A percentile compares a stretch with the other conserved stretches of the same genome.
Conservation (phyloP, 1,140 invertebrate genomes). For the Pseudachorutes palmiensis region DNA sequence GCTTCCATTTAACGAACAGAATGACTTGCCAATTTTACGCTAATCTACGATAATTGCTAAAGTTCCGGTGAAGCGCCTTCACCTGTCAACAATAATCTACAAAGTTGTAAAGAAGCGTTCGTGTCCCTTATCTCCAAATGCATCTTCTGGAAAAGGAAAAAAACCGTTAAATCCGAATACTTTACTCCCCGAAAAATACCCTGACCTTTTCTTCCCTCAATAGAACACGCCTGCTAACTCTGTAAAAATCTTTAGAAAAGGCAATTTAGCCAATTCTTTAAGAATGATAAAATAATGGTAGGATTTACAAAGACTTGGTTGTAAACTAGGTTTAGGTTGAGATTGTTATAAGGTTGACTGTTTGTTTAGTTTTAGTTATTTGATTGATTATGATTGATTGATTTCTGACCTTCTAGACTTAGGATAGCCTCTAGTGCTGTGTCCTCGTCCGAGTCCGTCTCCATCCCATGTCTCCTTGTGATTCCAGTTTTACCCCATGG, state of each 20-base stretch:
- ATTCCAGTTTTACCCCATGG: slow-evolving; percentile 1
- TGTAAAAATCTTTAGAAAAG: too few relatives aligned
- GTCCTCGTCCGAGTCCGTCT: slow-evolving; percentile 28
- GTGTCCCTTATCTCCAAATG: slow-evolving; percentile 2
- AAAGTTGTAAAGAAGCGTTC: too few relatives aligned
- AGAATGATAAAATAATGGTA: too few relatives aligned
- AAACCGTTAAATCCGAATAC: too few relatives aligned
- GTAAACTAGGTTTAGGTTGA: too few relatives aligned
- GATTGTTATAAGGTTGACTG: too few relatives aligned
- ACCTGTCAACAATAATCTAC: not conserved
- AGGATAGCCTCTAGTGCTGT: slow-evolving; percentile 25
- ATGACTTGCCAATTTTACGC: not conserved
- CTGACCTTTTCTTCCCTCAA: too few relatives aligned
- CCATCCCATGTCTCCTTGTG: slow-evolving; percentile 28
- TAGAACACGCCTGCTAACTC: too few relatives aligned
- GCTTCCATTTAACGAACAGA: not conserved
- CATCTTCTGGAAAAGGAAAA: too few relatives aligned
- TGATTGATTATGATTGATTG: not conserved
- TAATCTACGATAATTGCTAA: not conserved
- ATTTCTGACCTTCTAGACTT: slow-evolving; percentile 20
- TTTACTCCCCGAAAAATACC: too few relatives aligned
- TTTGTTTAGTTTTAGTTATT: not conserved
- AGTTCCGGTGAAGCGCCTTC: not conserved
- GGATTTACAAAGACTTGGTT: too few relatives aligned
- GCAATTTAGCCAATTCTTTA: too few relatives aligned